Evolutionary conservation across 2,888 invertebrate species (phyloP).

Genomic region (Drosophila lutescens): DNA sequence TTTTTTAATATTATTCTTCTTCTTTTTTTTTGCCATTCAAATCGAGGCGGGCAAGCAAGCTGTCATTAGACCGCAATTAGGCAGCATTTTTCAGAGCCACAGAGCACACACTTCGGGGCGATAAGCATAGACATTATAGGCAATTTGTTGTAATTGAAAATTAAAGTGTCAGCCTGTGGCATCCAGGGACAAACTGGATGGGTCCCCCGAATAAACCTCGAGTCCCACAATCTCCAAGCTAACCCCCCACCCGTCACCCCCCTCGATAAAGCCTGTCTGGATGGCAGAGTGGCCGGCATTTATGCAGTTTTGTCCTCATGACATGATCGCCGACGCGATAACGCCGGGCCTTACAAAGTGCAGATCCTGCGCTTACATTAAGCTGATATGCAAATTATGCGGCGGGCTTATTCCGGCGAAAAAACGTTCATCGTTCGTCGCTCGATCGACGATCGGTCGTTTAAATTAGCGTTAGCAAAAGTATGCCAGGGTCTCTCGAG

Average conservation of each 20-base stretch:
- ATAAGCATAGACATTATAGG: conserved; percentile 80
- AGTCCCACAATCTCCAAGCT: background rate
- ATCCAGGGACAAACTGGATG: conserved; percentile 41
- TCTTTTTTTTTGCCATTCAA: background rate
- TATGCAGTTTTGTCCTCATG: conserved; percentile 70
- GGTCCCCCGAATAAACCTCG: background rate
- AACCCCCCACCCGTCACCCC: background rate
- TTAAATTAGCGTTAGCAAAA: conserved; percentile 79
- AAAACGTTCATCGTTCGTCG: conserved; percentile 18
- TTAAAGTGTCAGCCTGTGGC: conserved; percentile 81
- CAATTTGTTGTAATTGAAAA: conserved; percentile 81
- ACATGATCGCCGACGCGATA: conserved; percentile 60
- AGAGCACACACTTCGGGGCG: conserved; percentile 55
- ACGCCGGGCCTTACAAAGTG: conserved; percentile 64
- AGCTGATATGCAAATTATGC: conserved; percentile 78
- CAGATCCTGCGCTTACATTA: conserved; percentile 73
- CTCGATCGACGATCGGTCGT: conserved; percentile 33
- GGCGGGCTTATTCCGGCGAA: conserved; percentile 62
- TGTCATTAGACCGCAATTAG: conserved; percentile 77
- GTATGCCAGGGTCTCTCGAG: conserved; percentile 69
- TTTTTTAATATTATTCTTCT: no score
- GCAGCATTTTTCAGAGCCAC: conserved; percentile 48
- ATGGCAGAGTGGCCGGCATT: conserved; percentile 43
- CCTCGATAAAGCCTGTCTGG: background rate
- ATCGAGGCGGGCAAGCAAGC: conserved; percentile 23